phyloP scores from a whole-genome alignment of 1,140 invertebrate genomes.

The Drosophila novamexicana region DNA sequence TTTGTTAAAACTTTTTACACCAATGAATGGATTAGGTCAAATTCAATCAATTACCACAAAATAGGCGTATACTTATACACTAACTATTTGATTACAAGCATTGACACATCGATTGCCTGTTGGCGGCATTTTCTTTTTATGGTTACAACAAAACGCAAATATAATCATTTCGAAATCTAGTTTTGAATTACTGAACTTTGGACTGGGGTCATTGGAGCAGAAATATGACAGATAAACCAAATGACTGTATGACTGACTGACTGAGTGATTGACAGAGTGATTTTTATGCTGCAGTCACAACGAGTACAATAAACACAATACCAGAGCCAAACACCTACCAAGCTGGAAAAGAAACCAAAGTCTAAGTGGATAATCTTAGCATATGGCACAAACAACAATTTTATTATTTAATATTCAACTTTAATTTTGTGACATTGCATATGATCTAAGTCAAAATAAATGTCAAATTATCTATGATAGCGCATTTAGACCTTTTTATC shows the following conservation, averaged over 20 bases:
- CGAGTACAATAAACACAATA: neutral
- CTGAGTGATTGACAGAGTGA: constrained; percentile 27
- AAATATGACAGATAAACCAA: constrained; percentile 30
- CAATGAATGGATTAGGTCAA: no score
- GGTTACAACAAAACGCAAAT: constrained; percentile 14
- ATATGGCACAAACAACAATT: neutral
- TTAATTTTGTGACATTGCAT: no score
- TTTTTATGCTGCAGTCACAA: constrained; percentile 27
- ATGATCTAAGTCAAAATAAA: neutral
- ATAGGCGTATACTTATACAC: neutral
- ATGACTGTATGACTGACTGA: neutral
- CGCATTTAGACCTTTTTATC: no score
- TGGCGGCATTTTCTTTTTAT: constrained; percentile 51
- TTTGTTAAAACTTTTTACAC: no score
- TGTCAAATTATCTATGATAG: no score
- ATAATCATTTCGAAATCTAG: constrained; percentile 20
- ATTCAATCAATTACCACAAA: neutral
- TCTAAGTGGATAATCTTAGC: neutral
- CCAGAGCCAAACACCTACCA: neutral
- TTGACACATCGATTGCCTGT: neutral
- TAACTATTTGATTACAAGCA: neutral
- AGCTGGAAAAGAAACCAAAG: neutral
- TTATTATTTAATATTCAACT: neutral
- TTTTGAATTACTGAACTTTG: constrained; percentile 35
- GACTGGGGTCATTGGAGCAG: constrained; percentile 54